Evolutionary conservation across 2,797 vertebrate species (phyloP), one percentile per base, ranked within the genome.

Genomic region (Pseudomugil tenellus): DNA sequence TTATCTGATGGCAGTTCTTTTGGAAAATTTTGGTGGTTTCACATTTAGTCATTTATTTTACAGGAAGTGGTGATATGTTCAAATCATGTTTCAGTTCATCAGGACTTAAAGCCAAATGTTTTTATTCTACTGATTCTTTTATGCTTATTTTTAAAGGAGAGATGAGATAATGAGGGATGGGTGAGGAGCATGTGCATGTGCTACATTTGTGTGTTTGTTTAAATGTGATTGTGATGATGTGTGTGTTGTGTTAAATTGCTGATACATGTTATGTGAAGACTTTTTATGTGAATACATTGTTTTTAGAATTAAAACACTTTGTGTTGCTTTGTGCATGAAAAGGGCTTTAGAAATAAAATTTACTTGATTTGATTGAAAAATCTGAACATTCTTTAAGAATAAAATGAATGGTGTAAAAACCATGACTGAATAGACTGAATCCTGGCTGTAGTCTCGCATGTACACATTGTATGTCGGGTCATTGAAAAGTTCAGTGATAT

Each of bases 1-100:
- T 58, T 17, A 58, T 58, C 17, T 63, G 49, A 66, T 49, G 2
- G 25, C 3, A 34, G 26, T 25, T 53, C 41, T 52, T 35, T 58
- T 35, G 51, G 21, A 31, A 46, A 46, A 63, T 13, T 0, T 10
- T 19, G 29, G 6, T 3, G 29, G 25, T 53, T 56, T 49, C n/a
- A 17, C 16, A 12, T 23, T n/a, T 13, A 5, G 10, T 23, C 2
- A 26, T 55, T 48, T 6, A 6, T 21, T 19, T 3, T 10, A 54
- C 17, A 34, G n/a, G 17, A 34, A 6, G 3, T 34, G 7, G 8
- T 6, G 1, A 34, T 56, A 34, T 56, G n/a, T 34, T 39, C 1
- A 29, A 52, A 53, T 3, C 1, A 14, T 1, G 43, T 53, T 29
- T 53, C 14, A 28, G 16, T 29, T 10, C 16, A 29, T 53, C 21